Base-by-base conservation (phyloP, 2,888 invertebrate genomes). In the Boloria selene region DNA sequence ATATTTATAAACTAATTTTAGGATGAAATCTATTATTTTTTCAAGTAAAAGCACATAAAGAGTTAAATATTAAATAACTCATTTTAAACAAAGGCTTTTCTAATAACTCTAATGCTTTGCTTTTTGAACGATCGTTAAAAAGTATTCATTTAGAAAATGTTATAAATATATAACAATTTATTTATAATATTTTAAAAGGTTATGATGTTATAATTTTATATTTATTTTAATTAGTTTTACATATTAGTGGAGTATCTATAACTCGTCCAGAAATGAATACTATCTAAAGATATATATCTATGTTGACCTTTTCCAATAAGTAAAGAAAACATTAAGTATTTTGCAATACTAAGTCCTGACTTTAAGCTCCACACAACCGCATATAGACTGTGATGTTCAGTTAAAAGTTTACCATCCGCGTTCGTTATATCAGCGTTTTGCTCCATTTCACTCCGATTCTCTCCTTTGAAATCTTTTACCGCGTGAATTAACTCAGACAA, bases 401-500 rank as follows among this genome's bases (percentile, higher is more conserved):
- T 50, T 59, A 47, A 53, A 64, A 64, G 47, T 53, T 59, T 47
- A 22, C 18, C 45, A 52, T 59, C 45, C 45, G 50, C 31, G 50
- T 61, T 64, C 61, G 61, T 60, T 47, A 51, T 65, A 68, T 65
- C 68, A 61, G 50, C 52, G 53, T 31, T 44, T 47, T 53, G 68
- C 68, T 68, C 68, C 50, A 68, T 62, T 68, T 68, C 61, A 65
- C 65, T 17, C 58, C n/a, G 55, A 52, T 56, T 61, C 14, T 50
- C 42, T 62, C 49, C 61, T 44, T 53, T 65, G 49, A 49, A 68
- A 65, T 65, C 16, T 67, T 61, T 62, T 59, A 65, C 52, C 44
- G 49, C 16, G 17, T 49, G 59, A 59, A 50, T 49, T 17, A 56
- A 22, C 45, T 56, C 45, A n/a, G 45, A 50, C 17, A 17, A 31